Evolutionary conservation across 2,797 vertebrate genomes (phyloP).

Genomic region (Neopelma chrysocephalum): DNA sequence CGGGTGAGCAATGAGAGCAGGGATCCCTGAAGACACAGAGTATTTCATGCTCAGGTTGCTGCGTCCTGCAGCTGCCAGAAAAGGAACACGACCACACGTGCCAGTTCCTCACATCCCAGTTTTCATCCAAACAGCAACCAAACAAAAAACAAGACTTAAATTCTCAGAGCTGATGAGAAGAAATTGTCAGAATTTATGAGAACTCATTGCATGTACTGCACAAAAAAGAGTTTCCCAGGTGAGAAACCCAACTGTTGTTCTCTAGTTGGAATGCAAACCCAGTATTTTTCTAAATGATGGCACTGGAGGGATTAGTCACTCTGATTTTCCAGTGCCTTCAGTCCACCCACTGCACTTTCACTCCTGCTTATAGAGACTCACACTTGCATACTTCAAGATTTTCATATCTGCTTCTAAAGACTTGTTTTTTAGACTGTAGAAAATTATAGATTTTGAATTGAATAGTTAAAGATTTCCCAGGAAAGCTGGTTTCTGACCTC

Average conservation of each 20-base stretch:
- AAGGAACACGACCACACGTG: background rate
- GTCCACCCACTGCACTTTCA: background rate
- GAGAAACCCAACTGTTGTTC: background rate
- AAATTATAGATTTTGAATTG: background rate
- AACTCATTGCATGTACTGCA: background rate
- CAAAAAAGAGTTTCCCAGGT: background rate
- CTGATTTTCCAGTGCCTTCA: background rate
- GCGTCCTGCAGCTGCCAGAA: background rate
- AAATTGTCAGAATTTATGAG: background rate
- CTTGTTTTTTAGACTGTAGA: background rate
- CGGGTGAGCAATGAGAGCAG: background rate
- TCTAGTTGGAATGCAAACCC: background rate
- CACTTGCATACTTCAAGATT: background rate
- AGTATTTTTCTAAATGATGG: background rate
- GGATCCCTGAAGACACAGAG: background rate
- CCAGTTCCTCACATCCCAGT: background rate
- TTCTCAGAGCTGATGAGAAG: background rate
- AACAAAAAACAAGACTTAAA: background rate
- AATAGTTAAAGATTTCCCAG: background rate
- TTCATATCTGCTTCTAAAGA: background rate
- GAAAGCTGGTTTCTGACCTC: background rate
- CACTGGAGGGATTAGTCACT: background rate
- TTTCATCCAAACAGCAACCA: background rate
- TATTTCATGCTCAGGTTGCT: conserved; percentile 22
- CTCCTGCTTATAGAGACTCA: background rate